A percentile compares a stretch with the other conserved stretches of the same genome.
Evolutionary conservation across 2,113 vertebrate species (phyloP).

Genomic region (Tamias sibiricus): DNA sequence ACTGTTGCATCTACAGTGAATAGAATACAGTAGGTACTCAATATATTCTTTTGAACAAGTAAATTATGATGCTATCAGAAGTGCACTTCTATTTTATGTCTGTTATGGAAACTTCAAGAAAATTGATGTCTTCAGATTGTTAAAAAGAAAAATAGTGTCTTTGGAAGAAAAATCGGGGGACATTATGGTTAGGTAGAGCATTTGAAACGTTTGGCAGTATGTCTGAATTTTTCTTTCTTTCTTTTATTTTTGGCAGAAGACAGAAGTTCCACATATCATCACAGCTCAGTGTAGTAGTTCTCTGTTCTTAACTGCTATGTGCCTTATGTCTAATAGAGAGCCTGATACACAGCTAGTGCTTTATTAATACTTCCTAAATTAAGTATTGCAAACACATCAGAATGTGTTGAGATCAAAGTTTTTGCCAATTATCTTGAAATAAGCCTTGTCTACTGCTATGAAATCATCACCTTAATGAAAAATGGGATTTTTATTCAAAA

Average conservation of each 20-base stretch:
- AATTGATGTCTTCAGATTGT: neutral
- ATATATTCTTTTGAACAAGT: neutral
- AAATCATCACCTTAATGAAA: neutral
- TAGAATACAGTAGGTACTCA: neutral
- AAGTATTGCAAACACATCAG: neutral
- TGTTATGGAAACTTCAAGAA: neutral
- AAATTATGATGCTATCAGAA: constrained; percentile 15
- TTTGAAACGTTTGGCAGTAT: neutral
- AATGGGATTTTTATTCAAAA: neutral
- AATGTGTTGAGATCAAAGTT: constrained; percentile 38
- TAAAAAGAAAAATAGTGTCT: neutral
- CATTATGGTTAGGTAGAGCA: neutral
- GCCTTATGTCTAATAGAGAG: neutral
- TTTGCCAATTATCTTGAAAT: constrained; percentile 41
- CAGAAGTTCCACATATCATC: neutral
- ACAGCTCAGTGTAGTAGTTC: neutral
- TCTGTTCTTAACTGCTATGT: neutral
- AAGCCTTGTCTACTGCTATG: neutral
- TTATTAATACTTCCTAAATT: constrained; percentile 34
- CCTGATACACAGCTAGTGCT: neutral
- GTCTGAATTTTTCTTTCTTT: neutral
- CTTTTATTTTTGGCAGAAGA: neutral
- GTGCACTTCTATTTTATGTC: neutral
- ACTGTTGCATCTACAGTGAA: neutral
- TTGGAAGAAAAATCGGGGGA: neutral